Conservation (phyloP, 2,797 vertebrate species). For the Liparis tanakae region DNA sequence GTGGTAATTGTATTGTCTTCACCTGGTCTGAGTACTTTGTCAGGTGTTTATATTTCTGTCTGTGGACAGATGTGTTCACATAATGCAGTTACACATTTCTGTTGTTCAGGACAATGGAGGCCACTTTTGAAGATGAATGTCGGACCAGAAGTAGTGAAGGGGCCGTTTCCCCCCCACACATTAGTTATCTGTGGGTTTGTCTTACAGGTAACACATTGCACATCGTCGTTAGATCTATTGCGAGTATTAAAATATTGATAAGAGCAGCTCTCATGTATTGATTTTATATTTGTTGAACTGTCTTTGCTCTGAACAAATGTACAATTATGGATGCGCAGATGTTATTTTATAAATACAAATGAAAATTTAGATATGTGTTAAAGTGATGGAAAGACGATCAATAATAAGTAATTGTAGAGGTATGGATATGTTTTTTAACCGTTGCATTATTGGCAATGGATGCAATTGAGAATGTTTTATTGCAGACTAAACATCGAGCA, state of each 20-base stretch:
- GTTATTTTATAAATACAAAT: not conserved
- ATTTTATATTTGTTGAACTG: not conserved
- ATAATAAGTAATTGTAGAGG: not conserved
- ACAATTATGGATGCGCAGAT: not conserved
- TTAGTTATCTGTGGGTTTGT: not conserved
- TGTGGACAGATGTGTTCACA: not conserved
- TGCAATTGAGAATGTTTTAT: not conserved
- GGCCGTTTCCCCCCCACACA: not conserved
- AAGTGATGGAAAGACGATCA: not conserved
- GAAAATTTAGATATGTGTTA: not conserved
- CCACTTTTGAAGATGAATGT: not conserved
- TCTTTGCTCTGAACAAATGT: not conserved
- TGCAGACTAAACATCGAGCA: slow-evolving; percentile 29
- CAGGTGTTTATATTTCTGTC: not conserved
- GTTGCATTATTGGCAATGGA: slow-evolving; percentile 4
- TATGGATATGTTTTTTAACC: not conserved
- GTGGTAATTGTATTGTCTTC: not conserved
- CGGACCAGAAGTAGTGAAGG: not conserved
- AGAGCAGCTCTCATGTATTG: not conserved
- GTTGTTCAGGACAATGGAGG: not conserved
- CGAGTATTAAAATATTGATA: not conserved
- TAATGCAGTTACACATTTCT: not conserved
- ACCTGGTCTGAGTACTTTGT: not conserved
- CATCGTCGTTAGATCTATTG: not conserved
- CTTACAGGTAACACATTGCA: not conserved